Evolutionary conservation across 1,140 invertebrate species (phyloP), one percentile per base, ranked within the genome.

Genomic region (Polyergus mexicanus): DNA sequence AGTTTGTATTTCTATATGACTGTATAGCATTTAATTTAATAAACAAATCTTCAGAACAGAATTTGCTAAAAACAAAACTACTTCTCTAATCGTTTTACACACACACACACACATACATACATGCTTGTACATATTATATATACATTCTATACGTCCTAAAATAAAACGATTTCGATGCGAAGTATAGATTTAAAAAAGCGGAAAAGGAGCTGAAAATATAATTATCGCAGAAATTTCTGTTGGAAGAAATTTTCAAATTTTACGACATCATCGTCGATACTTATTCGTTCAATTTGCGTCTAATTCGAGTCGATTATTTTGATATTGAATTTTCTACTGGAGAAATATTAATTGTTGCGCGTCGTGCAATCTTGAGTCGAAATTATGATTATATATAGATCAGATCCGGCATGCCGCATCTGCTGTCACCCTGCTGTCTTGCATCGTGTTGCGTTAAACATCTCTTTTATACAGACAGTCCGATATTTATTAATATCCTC

Each of bases 311-410:
- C 47, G 69, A 72, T 72, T 19, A 56, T 72, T 54, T 3, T 4
- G 1, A 22, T 54, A 72, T 72, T 72, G 25, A 32, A 72, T 72
- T 51, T 54, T 16, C 35, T 44, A 13, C 28, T 3, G 47, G 13
- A 35, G 22, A 25, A 54, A n/a, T 54, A 71, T 44, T 11, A 32
- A 32, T 72, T 72, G 19, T 54, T 35, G 47, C 16, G 7, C 7
- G 2, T 6, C 28, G 25, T 16, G 22, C 16, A 54, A 72, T 72
- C 47, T 38, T 41, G 47, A 54, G 13, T 6, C 19, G 25, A 54
- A 72, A 72, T 54, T 72, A n/a, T n/a, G 69, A 72, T 54, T 72
- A 51, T 41, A 19, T 51, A 51, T 51, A 51, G 19, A 72, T 72
- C 10, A 44, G 28, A 35, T 35, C 1, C 28, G 16, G 69, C 16